Conservation (phyloP, 2,113 vertebrate genomes). For the Prionailurus bengalensis region DNA sequence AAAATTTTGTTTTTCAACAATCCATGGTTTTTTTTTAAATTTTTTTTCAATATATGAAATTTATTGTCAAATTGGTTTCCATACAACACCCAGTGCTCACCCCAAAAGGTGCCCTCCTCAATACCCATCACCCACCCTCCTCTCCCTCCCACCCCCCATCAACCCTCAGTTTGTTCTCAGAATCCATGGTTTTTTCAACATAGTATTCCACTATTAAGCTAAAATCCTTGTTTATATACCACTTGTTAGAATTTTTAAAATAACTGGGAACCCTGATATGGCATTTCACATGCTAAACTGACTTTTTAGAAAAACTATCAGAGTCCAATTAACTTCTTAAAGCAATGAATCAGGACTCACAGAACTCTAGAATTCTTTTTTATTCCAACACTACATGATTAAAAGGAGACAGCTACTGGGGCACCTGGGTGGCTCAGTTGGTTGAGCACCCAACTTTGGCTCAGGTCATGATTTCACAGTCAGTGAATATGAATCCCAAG, state of each 20-base stretch:
- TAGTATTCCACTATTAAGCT: not conserved
- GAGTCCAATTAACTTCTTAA: constrained; percentile 19
- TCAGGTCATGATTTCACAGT: too few relatives aligned
- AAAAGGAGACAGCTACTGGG: not conserved
- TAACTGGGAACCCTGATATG: not conserved
- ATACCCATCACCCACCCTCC: too few relatives aligned
- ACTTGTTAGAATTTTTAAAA: constrained; percentile 55
- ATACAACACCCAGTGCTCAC: too few relatives aligned
- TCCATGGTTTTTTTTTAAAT: not conserved
- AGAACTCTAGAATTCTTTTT: constrained; percentile 52
- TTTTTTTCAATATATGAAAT: too few relatives aligned
- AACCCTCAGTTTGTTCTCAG: not conserved
- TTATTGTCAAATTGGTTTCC: too few relatives aligned
- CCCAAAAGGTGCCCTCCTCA: too few relatives aligned
- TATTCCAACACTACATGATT: not conserved
- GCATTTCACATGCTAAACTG: not conserved
- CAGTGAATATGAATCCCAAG: too few relatives aligned
- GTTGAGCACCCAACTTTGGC: too few relatives aligned
- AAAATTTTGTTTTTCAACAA: constrained; percentile 44
- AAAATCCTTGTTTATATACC: constrained; percentile 24
- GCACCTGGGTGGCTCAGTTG: too few relatives aligned
- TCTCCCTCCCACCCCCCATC: too few relatives aligned
- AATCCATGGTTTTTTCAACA: not conserved
- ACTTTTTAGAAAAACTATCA: constrained; percentile 30
- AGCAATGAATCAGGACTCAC: constrained; percentile 6